A percentile compares a stretch with the other conserved stretches of the same genome.
These are phyloP conservation scores for Zophobas atratus DNA, from an alignment of 1,140 invertebrate species.

Conservation along the genomic window DNA sequence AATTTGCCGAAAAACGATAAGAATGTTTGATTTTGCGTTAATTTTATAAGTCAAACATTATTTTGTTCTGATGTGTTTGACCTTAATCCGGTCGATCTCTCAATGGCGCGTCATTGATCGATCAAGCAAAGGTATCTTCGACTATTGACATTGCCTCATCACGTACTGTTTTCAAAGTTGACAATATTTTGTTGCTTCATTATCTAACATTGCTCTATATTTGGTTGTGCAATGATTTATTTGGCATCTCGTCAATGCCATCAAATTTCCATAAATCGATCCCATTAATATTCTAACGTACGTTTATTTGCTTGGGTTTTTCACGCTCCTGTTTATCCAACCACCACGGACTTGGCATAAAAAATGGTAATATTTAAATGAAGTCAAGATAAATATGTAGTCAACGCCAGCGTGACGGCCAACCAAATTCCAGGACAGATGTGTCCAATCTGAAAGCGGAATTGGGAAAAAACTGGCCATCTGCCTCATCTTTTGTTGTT, in stretches of 20 bases:
- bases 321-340: neutral
- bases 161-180: constrained; percentile 26
- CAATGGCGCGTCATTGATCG: constrained; percentile 20
- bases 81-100: constrained; percentile 21
- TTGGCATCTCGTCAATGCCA: constrained; percentile 35
- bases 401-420: constrained; percentile 10
- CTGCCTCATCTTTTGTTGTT: constrained; percentile 42
- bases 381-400: constrained; percentile 31
- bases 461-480: constrained; percentile 42
- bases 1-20: too few species aligned
- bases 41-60: neutral
- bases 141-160: constrained; percentile 30
- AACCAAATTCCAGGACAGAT: constrained; percentile 34
- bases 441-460: constrained; percentile 31
- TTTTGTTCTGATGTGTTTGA: constrained; percentile 1
- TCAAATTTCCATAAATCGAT: constrained; percentile 24
- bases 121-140: constrained; percentile 24
- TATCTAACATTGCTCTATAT: constrained; percentile 31
- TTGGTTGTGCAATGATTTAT: constrained; percentile 32
- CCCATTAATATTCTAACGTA: neutral
- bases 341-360: neutral
- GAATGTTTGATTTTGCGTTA: neutral
- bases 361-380: constrained; percentile 10
- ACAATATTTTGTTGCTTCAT: constrained; percentile 28
- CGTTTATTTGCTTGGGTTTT: neutral